Percentiles rank a stretch among this genome's conserved stretches.
Evolutionary conservation across 2,113 vertebrate genomes (phyloP).

Genomic region (Cranoglanis bouderius): DNA sequence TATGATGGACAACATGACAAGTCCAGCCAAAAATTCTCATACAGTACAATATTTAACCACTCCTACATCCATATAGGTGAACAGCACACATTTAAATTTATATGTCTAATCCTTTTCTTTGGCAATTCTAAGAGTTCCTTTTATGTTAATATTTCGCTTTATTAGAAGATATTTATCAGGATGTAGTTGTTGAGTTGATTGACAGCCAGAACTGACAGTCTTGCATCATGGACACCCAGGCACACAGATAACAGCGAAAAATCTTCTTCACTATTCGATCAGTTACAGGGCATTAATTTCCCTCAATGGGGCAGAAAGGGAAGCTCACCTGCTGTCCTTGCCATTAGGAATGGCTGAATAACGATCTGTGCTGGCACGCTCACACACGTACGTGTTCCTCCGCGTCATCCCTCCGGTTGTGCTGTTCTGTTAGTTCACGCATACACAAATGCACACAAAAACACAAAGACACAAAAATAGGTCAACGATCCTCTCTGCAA

Average conservation of each 20-base stretch:
- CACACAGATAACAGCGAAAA: background rate
- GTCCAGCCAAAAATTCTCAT: background rate
- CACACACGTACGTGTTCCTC: conserved; percentile 96
- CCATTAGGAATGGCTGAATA: conserved; percentile 91
- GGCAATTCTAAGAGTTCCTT: background rate
- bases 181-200: background rate
- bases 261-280: background rate
- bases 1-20: too few relatives aligned
- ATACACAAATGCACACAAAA: background rate
- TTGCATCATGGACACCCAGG: background rate
- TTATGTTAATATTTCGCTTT: background rate
- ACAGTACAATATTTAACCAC: background rate
- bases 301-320: background rate
- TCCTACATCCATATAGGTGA: background rate
- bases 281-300: background rate
- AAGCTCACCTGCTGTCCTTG: conserved; percentile 91
- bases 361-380: conserved; percentile 84
- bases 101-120: background rate
- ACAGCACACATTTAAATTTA: background rate
- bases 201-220: background rate
- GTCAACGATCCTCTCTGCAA: background rate
- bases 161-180: background rate
- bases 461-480: background rate
- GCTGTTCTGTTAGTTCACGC: conserved; percentile 64
- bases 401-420: conserved; percentile 93